Percentiles rank a stretch among this genome's conserved stretches.
These are phyloP conservation scores for Onthophagus sagittarius DNA, from an alignment of 2,888 invertebrate genomes.

Conservation along the genomic window DNA sequence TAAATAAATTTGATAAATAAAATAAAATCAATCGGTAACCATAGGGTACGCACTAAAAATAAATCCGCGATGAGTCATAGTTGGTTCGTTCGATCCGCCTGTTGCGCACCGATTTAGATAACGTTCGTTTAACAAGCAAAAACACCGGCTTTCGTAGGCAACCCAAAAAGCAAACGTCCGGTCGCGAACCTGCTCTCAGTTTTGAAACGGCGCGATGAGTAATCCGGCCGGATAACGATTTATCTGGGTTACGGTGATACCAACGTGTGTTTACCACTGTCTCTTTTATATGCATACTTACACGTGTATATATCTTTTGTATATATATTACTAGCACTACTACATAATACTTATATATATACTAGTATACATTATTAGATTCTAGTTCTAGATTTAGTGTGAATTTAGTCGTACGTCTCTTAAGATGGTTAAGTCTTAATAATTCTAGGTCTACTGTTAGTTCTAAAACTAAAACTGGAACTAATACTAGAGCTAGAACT, in stretches of 20 bases:
- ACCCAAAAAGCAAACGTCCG: constrained; percentile 1
- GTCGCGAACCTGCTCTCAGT: neutral
- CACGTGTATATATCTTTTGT: too few relatives aligned
- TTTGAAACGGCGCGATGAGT: neutral
- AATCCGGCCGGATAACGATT: neutral
- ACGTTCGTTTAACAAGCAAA: constrained; percentile 8
- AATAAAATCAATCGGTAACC: neutral
- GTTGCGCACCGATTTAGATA: constrained; percentile 18
- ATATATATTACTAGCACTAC: too few relatives aligned
- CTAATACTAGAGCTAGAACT: too few relatives aligned
- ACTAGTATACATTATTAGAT: too few relatives aligned
- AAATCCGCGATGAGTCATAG: constrained; percentile 13
- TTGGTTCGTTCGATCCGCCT: constrained; percentile 12
- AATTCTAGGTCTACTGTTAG: too few relatives aligned
- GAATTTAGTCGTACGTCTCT: too few relatives aligned
- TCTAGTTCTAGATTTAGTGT: too few relatives aligned
- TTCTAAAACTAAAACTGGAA: too few relatives aligned
- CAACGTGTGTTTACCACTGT: neutral
- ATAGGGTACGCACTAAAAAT: constrained; percentile 11
- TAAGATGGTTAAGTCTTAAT: too few relatives aligned
- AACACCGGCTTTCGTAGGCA: constrained; percentile 13
- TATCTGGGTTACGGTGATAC: neutral
- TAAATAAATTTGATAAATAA: too few relatives aligned
- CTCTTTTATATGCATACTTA: too few relatives aligned
- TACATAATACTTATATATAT: too few relatives aligned